phyloP scores from a whole-genome alignment of 1,140 invertebrate genomes.

The Lucilia sericata region DNA sequence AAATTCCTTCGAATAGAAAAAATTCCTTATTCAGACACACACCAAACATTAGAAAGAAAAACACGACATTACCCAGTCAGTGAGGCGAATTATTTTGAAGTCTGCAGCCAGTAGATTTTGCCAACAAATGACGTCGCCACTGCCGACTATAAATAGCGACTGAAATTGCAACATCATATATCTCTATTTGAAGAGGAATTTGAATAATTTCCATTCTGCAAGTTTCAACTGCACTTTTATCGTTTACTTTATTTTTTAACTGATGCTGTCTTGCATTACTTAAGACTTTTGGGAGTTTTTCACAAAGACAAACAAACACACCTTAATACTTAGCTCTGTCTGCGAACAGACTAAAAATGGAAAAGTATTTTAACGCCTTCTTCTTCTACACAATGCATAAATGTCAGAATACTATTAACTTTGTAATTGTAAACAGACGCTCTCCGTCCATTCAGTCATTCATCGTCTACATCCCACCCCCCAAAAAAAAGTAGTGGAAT shows the following conservation, averaged over 20 bases:
- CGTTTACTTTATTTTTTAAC: conserved; percentile 19
- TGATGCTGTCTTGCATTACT: background rate
- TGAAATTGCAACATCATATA: background rate
- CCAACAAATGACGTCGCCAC: background rate
- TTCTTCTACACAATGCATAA: background rate
- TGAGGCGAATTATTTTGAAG: background rate
- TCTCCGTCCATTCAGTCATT: too few relatives aligned
- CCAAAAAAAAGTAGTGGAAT: too few relatives aligned
- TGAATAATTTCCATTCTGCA: background rate
- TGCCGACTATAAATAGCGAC: background rate
- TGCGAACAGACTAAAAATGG: background rate
- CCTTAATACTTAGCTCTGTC: background rate
- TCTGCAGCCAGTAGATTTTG: background rate
- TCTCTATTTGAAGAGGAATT: conserved; percentile 16
- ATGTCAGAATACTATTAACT: conserved; percentile 1
- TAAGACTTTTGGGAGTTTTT: background rate
- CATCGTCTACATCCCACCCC: too few relatives aligned
- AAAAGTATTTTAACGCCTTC: background rate
- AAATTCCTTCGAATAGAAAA: background rate
- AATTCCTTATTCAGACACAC: background rate
- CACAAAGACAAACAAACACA: background rate
- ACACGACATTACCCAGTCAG: background rate
- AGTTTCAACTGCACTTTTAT: background rate
- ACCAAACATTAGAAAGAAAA: background rate
- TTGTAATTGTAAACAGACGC: conserved; percentile 20